Evolutionary conservation across 23 tunicate species (phyloP).

Genomic region (Styela plicata): DNA sequence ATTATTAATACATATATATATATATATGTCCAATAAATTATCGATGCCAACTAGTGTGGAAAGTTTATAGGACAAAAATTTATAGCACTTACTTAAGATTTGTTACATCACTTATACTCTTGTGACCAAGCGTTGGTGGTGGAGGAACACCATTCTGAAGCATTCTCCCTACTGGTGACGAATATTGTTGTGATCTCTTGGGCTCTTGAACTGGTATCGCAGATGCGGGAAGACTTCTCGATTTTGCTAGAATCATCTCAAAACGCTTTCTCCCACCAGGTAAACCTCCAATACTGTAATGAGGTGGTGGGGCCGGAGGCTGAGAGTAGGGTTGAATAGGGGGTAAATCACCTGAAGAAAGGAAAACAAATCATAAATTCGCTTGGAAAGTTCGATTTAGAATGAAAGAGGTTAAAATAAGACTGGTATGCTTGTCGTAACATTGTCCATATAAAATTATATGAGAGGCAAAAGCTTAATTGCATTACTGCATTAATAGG

Average conservation of each 20-base stretch:
- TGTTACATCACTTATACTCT: constrained; percentile 78
- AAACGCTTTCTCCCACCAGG: constrained; percentile 92
- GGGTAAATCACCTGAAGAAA: background rate
- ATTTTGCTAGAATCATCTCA: constrained; percentile 86
- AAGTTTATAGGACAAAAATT: background rate
- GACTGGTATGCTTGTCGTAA: too few relatives aligned
- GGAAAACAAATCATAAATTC: too few relatives aligned
- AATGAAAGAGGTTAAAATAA: too few relatives aligned
- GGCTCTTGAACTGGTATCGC: constrained; percentile 51
- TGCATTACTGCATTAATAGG: too few relatives aligned
- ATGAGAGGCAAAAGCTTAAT: too few relatives aligned
- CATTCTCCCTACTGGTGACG: constrained; percentile 33
- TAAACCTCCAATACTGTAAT: constrained; percentile 88
- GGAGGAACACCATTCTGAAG: constrained; percentile 13
- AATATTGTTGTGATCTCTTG: constrained; percentile 37
- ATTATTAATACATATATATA: too few relatives aligned
- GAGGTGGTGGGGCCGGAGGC: constrained; percentile 76
- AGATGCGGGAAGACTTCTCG: constrained; percentile 78
- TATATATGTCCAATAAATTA: too few relatives aligned
- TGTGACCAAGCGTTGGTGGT: constrained; percentile 54
- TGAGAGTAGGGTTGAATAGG: constrained; percentile 6
- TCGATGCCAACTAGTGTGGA: too few relatives aligned
- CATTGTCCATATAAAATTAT: too few relatives aligned
- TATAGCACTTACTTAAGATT: constrained; percentile 46
- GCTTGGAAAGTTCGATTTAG: too few relatives aligned